Percentiles rank a stretch among this genome's conserved stretches.
Conservation (phyloP, 92 coral and sea anemone species). For the Parazoanthus atlanticus region DNA sequence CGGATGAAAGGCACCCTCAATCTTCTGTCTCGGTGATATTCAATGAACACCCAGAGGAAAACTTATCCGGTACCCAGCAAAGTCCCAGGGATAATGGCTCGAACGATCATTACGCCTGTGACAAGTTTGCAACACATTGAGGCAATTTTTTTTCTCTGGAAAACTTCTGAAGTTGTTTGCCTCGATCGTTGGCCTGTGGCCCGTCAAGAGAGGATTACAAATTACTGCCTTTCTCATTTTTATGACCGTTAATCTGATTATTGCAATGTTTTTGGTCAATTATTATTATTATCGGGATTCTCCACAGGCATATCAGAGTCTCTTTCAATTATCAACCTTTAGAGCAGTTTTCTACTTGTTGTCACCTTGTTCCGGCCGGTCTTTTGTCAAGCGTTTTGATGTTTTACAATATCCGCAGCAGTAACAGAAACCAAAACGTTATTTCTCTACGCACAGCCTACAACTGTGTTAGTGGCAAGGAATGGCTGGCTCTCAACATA, state of each 20-base stretch:
- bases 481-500: not conserved
- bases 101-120: not conserved
- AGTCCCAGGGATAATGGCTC: not conserved
- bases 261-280: too few species aligned
- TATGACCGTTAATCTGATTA: too few species aligned
- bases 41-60: too few species aligned
- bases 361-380: not conserved
- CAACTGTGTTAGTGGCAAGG: not conserved
- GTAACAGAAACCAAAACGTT: slow-evolving; percentile 2
- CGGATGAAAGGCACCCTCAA: too few species aligned
- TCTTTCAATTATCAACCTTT: not conserved
- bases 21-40: too few species aligned
- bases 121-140: not conserved
- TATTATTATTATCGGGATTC: too few species aligned
- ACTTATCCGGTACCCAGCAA: not conserved
- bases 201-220: not conserved
- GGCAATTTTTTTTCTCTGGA: not conserved
- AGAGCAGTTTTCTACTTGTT: not conserved
- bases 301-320: too few species aligned
- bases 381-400: not conserved
- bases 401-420: not conserved
- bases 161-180: not conserved
- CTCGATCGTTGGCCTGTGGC: not conserved
- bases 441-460: not conserved
- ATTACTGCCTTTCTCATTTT: not conserved